These are phyloP conservation scores for Acrobeloides nanus DNA, from an alignment of 2,888 invertebrate genomes.

Conservation along the genomic window DNA sequence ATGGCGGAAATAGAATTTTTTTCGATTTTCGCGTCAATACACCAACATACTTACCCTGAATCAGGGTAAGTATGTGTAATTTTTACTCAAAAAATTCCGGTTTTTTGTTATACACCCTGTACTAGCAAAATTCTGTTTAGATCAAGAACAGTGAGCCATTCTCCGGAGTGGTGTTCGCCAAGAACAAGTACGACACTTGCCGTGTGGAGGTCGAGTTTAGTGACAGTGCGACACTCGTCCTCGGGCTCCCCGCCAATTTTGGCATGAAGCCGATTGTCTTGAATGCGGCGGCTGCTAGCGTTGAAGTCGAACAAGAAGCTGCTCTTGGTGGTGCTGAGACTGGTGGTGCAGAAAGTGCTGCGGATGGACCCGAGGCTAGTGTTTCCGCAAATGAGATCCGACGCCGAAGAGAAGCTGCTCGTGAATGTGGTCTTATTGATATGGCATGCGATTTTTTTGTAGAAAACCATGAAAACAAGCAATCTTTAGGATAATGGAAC, in stretches of 20 bases:
- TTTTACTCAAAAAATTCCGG: too few relatives aligned
- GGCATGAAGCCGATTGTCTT: constrained; percentile 51
- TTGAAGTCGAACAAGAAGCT: constrained; percentile 3
- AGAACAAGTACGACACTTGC: constrained; percentile 53
- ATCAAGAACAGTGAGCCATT: constrained; percentile 47
- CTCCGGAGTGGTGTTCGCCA: constrained; percentile 53
- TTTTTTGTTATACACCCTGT: too few relatives aligned
- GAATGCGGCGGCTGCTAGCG: constrained; percentile 20
- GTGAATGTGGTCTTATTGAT: constrained; percentile 51
- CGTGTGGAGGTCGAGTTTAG: constrained; percentile 42
- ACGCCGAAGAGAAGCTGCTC: constrained; percentile 34
- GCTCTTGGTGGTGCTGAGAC: background rate
- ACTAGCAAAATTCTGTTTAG: constrained; percentile 30
- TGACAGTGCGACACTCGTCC: constrained; percentile 42
- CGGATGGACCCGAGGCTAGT: constrained; percentile 25
- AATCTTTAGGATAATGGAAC: constrained; percentile 42
- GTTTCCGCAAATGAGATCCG: constrained; percentile 31
- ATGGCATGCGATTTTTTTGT: constrained; percentile 22
- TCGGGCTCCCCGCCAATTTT: constrained; percentile 50
- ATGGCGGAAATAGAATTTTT: too few relatives aligned
- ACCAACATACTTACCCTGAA: too few relatives aligned
- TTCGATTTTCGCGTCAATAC: too few relatives aligned
- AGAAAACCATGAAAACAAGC: too few relatives aligned
- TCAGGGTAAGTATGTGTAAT: background rate
- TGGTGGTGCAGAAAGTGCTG: constrained; percentile 13